These are phyloP conservation scores for Mastomys natalensis DNA, from an alignment of 2,113 vertebrate species.

Conservation along the genomic window DNA sequence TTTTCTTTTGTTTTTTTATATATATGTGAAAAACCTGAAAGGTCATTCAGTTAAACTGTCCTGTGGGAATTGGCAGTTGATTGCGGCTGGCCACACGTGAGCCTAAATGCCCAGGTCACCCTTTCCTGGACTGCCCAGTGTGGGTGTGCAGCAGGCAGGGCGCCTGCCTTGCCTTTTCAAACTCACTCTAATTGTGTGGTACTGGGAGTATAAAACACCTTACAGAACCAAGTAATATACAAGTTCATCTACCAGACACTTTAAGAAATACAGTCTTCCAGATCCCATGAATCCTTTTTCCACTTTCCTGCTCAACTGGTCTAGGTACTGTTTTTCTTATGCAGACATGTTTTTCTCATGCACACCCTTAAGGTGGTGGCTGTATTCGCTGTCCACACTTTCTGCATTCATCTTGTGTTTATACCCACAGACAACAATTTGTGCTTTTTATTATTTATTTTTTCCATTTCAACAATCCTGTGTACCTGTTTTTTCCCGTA, in stretches of 20 bases:
- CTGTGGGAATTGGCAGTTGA: background rate
- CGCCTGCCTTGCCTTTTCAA: background rate
- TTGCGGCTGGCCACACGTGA: background rate
- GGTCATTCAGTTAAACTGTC: constrained; percentile 10
- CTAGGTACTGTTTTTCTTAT: background rate
- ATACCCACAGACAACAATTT: background rate
- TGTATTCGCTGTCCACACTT: background rate
- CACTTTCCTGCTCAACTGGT: background rate
- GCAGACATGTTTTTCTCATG: background rate
- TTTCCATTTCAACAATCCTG: constrained; percentile 26
- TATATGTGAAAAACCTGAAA: background rate
- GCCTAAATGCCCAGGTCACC: background rate
- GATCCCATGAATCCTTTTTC: background rate
- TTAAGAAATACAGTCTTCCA: background rate
- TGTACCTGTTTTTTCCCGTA: background rate
- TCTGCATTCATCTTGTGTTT: background rate
- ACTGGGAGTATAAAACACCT: constrained; percentile 2
- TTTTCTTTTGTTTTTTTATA: background rate
- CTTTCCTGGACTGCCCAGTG: background rate
- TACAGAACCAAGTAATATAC: background rate
- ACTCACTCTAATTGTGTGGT: background rate
- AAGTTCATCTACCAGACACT: background rate
- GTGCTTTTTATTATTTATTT: background rate
- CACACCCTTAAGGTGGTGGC: background rate
- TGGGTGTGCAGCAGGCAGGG: background rate